These are phyloP conservation scores for Saimiri boliviensis DNA, from an alignment of 2,113 vertebrate genomes.

Conservation along the genomic window DNA sequence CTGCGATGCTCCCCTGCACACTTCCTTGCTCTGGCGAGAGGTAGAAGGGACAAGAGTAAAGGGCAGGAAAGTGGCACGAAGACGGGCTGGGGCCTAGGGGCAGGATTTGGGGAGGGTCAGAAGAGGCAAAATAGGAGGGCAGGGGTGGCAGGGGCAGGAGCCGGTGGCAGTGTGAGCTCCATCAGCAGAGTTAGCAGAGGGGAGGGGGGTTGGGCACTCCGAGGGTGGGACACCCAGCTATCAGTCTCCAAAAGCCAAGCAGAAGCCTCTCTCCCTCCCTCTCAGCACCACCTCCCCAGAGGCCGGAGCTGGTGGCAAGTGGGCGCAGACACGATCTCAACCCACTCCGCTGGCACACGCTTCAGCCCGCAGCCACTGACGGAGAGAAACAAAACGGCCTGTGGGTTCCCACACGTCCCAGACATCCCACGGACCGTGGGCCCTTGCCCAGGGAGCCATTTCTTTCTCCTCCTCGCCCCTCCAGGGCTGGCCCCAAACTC, in stretches of 20 bases:
- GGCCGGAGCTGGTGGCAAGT: background rate
- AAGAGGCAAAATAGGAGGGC: too few species aligned
- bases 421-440: background rate
- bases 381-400: background rate
- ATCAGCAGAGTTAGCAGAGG: background rate
- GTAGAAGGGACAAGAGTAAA: too few species aligned
- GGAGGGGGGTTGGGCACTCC: too few species aligned
- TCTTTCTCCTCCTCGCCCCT: too few species aligned
- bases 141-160: background rate
- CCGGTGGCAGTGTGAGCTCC: background rate
- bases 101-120: background rate
- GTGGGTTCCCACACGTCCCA: background rate
- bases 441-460: background rate
- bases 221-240: background rate
- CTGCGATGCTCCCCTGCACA: background rate
- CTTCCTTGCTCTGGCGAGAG: background rate
- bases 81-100: background rate
- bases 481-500: background rate
- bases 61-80: background rate
- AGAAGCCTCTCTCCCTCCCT: background rate
- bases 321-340: background rate
- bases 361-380: background rate
- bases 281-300: background rate
- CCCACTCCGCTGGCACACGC: fast-evolving
- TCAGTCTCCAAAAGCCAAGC: background rate